Percentiles rank a stretch among this genome's conserved stretches.
Conservation (phyloP, 2,113 vertebrate species). For the Carassius carassius region DNA sequence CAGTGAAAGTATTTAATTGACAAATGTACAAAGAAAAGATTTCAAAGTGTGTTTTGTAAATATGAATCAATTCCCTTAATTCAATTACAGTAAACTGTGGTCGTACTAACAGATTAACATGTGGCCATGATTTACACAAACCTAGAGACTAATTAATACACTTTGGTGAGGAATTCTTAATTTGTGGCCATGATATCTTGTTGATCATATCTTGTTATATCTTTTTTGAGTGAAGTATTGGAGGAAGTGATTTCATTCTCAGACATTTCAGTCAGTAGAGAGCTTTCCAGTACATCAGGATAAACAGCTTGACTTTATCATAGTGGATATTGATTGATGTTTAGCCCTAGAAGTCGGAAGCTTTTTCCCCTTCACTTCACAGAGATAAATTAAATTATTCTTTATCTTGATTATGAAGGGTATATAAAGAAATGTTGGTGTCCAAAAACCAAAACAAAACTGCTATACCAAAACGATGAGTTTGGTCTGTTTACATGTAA, state of each 20-base stretch:
- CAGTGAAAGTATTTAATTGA: too few relatives aligned
- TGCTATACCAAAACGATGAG: neutral
- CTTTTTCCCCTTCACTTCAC: neutral
- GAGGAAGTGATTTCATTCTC: slow-evolving; percentile 15
- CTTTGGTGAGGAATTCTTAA: neutral
- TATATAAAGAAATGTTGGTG: neutral
- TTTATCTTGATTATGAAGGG: neutral
- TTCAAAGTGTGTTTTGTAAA: too few relatives aligned
- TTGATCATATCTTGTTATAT: neutral
- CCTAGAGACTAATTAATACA: too few relatives aligned
- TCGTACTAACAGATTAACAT: too few relatives aligned
- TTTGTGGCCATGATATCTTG: neutral
- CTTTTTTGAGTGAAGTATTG: neutral
- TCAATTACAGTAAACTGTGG: too few relatives aligned
- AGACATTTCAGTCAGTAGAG: slow-evolving; percentile 23
- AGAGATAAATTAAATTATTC: neutral
- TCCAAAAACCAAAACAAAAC: neutral
- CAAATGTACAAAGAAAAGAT: too few relatives aligned
- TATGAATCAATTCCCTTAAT: too few relatives aligned
- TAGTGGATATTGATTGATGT: slow-evolving; percentile 10
- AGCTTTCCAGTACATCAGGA: neutral
- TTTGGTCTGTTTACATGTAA: neutral
- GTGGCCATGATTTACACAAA: too few relatives aligned
- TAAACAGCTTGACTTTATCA: slow-evolving; percentile 10
- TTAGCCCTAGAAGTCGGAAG: neutral